A percentile compares a stretch with the other conserved stretches of the same genome.
Conservation (phyloP, 2,113 vertebrate genomes). For the Bungarus multicinctus region DNA sequence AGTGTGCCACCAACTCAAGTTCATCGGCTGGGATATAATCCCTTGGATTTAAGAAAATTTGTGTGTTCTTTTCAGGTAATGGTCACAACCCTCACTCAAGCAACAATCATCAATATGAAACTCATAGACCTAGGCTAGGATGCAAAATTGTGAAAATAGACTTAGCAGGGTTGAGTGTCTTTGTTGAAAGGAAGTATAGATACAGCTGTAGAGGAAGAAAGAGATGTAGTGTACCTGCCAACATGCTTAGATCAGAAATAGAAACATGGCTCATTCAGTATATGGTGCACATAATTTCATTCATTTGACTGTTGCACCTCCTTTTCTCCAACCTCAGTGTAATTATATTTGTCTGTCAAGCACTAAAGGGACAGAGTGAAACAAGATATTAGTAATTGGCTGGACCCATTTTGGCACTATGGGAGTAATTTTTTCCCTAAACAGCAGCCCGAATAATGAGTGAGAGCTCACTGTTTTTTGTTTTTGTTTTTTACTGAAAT, state of each 20-base stretch:
- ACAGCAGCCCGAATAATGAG: background rate
- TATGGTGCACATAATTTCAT: background rate
- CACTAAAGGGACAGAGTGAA: background rate
- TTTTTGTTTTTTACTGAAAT: background rate
- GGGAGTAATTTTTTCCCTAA: background rate
- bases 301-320: background rate
- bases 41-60: slow-evolving; percentile 70
- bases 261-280: background rate
- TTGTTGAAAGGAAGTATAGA: background rate
- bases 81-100: slow-evolving; percentile 63
- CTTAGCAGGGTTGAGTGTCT: slow-evolving; percentile 63
- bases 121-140: slow-evolving; percentile 53
- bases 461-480: background rate
- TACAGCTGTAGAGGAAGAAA: background rate
- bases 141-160: slow-evolving; percentile 60
- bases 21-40: slow-evolving; percentile 58
- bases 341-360: background rate
- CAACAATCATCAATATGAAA: slow-evolving; percentile 64
- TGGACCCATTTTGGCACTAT: background rate
- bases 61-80: slow-evolving; percentile 63
- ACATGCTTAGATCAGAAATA: slow-evolving; percentile 55
- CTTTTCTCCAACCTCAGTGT: background rate
- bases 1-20: slow-evolving; percentile 68
- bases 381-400: background rate
- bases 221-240: slow-evolving; percentile 67